These are phyloP conservation scores for Trachythela sp. DNA, from an alignment of 64 coral and sea anemone genomes.

Conservation along the genomic window DNA sequence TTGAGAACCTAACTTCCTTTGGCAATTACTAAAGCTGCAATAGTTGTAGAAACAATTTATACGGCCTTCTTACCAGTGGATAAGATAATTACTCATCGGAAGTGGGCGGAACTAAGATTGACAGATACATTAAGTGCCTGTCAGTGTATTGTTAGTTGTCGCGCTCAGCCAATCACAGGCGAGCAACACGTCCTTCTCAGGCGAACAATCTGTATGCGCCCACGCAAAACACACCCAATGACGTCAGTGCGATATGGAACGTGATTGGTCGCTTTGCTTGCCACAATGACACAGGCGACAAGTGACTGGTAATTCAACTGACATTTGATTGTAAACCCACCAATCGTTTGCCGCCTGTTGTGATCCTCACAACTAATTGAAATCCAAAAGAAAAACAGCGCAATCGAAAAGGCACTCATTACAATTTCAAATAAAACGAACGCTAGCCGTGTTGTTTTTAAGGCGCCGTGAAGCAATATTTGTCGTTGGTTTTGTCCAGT, in stretches of 20 bases:
- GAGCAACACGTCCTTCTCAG: neutral
- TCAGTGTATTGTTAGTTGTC: neutral
- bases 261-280: neutral
- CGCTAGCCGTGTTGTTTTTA: neutral
- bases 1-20: conserved; percentile 21
- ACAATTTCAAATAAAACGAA: conserved; percentile 9
- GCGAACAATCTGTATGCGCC: neutral
- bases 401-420: neutral
- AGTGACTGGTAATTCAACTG: conserved; percentile 1
- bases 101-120: conserved; percentile 8
- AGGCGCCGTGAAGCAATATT: neutral
- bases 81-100: conserved; percentile 25
- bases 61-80: neutral
- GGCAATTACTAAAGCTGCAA: neutral
- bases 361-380: neutral
- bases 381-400: neutral
- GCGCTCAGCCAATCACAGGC: neutral
- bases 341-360: neutral
- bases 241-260: neutral
- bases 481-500: neutral
- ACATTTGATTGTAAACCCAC: neutral
- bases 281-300: conserved; percentile 8
- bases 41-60: conserved; percentile 14
- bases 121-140: conserved; percentile 21
- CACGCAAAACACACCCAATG: conserved; percentile 5